Conservation (phyloP, 2,797 vertebrate species). For the Labeo calbasu region DNA sequence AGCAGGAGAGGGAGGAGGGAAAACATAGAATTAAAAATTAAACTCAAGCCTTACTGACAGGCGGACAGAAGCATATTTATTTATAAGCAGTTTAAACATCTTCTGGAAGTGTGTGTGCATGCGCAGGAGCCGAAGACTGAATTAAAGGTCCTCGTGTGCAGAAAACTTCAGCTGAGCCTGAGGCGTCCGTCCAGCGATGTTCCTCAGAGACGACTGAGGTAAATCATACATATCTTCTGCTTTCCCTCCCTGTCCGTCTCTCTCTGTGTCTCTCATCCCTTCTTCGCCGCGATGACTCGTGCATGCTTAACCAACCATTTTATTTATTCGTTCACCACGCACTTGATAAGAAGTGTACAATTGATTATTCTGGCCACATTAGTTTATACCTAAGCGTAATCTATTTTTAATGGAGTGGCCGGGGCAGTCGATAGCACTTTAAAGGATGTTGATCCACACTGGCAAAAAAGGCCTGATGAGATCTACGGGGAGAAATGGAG, state of each 20-base stretch:
- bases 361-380: constrained; percentile 73
- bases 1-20: constrained; percentile 46
- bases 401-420: constrained; percentile 73
- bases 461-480: constrained; percentile 59
- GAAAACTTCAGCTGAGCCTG: constrained; percentile 66
- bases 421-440: constrained; percentile 71
- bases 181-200: constrained; percentile 65
- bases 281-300: constrained; percentile 48
- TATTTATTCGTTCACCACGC: constrained; percentile 63
- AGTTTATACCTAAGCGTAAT: constrained; percentile 70
- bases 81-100: constrained; percentile 63
- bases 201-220: constrained; percentile 66
- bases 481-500: constrained; percentile 49
- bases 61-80: constrained; percentile 67
- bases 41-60: constrained; percentile 67
- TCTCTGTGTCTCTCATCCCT: constrained; percentile 46
- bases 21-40: constrained; percentile 70
- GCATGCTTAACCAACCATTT: constrained; percentile 64
- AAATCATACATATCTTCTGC: constrained; percentile 66
- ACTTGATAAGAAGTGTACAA: constrained; percentile 65
- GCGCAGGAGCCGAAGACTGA: constrained; percentile 43
- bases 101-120: constrained; percentile 45
- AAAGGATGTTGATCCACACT: constrained; percentile 62
- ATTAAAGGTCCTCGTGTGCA: constrained; percentile 63
- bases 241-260: constrained; percentile 57